These are phyloP conservation scores for Manduca sexta DNA, from an alignment of 1,140 invertebrate species.

Conservation along the genomic window DNA sequence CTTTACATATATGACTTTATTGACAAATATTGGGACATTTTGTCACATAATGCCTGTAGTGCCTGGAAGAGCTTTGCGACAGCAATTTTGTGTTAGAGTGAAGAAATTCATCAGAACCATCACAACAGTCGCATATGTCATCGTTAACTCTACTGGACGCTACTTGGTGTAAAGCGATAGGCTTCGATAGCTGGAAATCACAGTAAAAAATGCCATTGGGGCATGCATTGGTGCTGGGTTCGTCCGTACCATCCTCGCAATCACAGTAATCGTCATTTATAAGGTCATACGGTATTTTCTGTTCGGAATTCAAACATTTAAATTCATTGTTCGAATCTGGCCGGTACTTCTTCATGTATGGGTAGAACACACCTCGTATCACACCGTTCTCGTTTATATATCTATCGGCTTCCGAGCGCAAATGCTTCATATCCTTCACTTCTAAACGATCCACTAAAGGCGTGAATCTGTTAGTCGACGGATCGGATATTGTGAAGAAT, in stretches of 20 bases:
- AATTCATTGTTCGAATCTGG: too few relatives aligned
- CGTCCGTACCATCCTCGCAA: slow-evolving; percentile 91
- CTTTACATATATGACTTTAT: not conserved
- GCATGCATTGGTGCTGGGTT: slow-evolving; percentile 93
- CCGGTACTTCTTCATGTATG: too few relatives aligned
- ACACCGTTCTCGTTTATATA: too few relatives aligned
- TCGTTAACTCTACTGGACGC: slow-evolving; percentile 88
- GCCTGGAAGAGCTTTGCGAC: slow-evolving; percentile 35
- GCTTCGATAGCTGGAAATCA: slow-evolving; percentile 69
- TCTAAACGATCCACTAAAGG: too few relatives aligned
- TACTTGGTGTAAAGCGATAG: slow-evolving; percentile 51
- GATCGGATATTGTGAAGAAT: too few relatives aligned
- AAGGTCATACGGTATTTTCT: too few relatives aligned
- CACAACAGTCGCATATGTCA: slow-evolving; percentile 94
- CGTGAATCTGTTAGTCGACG: too few relatives aligned
- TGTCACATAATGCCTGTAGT: slow-evolving; percentile 41
- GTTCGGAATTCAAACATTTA: too few relatives aligned
- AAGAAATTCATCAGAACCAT: slow-evolving; percentile 85
- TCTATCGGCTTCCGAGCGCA: too few relatives aligned
- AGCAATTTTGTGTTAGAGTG: slow-evolving; percentile 31
- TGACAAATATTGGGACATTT: slow-evolving; percentile 44
- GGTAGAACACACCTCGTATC: too few relatives aligned
- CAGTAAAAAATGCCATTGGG: slow-evolving; percentile 87
- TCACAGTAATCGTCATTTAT: slow-evolving; percentile 98
- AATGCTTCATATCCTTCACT: too few relatives aligned